Base-by-base conservation (phyloP, 2,888 invertebrate species). In the Hedya salicella region DNA sequence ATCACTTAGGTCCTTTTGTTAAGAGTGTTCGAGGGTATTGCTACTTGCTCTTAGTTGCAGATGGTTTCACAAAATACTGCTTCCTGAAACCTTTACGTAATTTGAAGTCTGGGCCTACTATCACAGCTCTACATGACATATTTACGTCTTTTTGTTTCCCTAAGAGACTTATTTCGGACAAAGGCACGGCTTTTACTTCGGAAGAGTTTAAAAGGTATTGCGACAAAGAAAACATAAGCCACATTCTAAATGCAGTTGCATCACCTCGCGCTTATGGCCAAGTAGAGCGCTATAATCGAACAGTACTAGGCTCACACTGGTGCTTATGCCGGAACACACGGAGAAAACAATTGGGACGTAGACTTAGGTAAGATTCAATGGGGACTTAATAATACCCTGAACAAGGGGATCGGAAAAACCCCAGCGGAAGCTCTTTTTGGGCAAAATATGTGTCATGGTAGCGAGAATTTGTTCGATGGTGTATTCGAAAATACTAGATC, bases 1-100 rank as follows among this genome's bases (percentile, higher is more conserved):
- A 48, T 17, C 40, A n/a, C 46, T 48, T 60, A 21, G 59, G 59
- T 4, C 59, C 59, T 4, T 65, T 25, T 30, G 53, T 71, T 67
- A 68, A 46, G 46, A 63, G 62, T 25, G 46, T 6, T 17, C 21
- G 39, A 0, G 59, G 63, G n/a, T 48, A 68, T 17, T 42, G n/a
- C 4, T 68, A 66, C 16, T 19, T 57, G 8, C 16, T 57, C 3
- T 6, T 57, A 1, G 11, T 57, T 1, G 13, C 44, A 4, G 56
- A 57, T 17, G 56, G 44, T 1, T 57, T 42, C n/a, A 57, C 56
- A 2, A 57, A 57, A 30, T 57, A 30, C 17, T 42, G 44, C 32
- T 14, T 42, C 3, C 21, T 56, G 3, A 60, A 53, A 48, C 53
- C 60, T 4, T 11, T 60, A 11, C 11, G 39, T 13, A 59, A 59